Conservation (phyloP, 2,888 invertebrate genomes). For the Molorchus minor region DNA sequence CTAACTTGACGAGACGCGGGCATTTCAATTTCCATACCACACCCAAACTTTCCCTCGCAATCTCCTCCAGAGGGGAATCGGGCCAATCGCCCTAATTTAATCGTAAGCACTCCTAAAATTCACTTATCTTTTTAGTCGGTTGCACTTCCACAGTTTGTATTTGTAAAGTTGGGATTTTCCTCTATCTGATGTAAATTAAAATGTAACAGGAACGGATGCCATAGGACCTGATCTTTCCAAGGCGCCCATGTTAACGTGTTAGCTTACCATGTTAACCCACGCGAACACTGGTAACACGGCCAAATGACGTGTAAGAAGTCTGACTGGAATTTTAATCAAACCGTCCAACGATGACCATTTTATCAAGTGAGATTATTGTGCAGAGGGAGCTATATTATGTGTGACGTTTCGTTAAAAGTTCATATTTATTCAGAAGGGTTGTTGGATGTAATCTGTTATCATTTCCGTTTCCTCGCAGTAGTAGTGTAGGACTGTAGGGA, state of each 20-base stretch:
- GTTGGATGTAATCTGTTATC: constrained; percentile 8
- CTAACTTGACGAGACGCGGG: too few relatives aligned
- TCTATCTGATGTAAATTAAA: constrained; percentile 54
- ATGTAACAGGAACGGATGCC: constrained; percentile 48
- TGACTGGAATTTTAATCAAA: constrained; percentile 50
- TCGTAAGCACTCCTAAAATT: constrained; percentile 37
- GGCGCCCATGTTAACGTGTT: constrained; percentile 34
- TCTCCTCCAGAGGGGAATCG: background rate
- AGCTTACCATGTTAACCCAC: constrained; percentile 41
- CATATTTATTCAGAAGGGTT: constrained; percentile 28
- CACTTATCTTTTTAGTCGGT: constrained; percentile 58
- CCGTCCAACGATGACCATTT: constrained; percentile 35
- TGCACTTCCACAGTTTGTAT: constrained; percentile 58
- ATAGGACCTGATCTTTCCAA: constrained; percentile 14
- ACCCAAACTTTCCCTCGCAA: constrained; percentile 9
- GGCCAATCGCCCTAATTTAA: constrained; percentile 19
- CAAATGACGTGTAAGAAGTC: constrained; percentile 63
- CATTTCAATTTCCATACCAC: constrained; percentile 15
- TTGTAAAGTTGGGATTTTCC: constrained; percentile 52
- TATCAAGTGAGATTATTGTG: constrained; percentile 18
- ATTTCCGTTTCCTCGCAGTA: constrained; percentile 7
- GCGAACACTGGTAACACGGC: constrained; percentile 57
- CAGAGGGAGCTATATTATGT: constrained; percentile 16
- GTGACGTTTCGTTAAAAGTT: constrained; percentile 16
- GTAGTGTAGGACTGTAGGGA: too few relatives aligned